These are phyloP conservation scores for Temnothorax nylanderi DNA, from an alignment of 1,140 invertebrate species.

Conservation along the genomic window DNA sequence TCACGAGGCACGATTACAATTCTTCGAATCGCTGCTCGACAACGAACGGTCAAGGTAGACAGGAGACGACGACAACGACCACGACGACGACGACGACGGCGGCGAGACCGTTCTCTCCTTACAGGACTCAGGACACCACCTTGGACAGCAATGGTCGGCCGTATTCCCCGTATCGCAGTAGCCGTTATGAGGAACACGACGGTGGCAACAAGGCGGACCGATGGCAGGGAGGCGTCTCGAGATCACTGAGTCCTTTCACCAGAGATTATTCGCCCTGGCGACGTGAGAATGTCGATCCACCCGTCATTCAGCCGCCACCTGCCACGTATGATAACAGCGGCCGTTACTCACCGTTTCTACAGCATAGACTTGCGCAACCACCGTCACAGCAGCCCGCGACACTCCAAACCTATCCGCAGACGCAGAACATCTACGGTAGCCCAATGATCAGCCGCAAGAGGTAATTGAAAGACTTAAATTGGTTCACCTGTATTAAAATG, in stretches of 20 bases:
- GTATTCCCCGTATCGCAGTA: constrained; percentile 78
- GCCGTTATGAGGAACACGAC: constrained; percentile 78
- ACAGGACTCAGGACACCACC: constrained; percentile 67
- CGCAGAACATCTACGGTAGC: constrained; percentile 83
- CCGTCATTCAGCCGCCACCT: constrained; percentile 76
- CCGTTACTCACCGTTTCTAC: constrained; percentile 79
- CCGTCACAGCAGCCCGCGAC: constrained; percentile 68
- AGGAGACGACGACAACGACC: constrained; percentile 39
- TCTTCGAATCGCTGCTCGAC: constrained; percentile 68
- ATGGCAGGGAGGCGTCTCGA: constrained; percentile 78
- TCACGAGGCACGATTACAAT: constrained; percentile 58
- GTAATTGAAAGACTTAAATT: constrained; percentile 65
- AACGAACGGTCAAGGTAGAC: constrained; percentile 74
- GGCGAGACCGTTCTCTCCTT: constrained; percentile 75
- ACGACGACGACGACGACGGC: constrained; percentile 5
- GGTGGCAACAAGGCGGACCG: constrained; percentile 72
- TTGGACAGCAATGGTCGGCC: constrained; percentile 66
- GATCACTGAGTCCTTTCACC: constrained; percentile 83
- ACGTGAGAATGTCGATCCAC: constrained; percentile 84
- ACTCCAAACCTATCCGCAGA: constrained; percentile 78
- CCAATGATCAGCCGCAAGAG: constrained; percentile 84
- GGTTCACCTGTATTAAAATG: neutral
- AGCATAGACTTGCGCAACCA: constrained; percentile 78
- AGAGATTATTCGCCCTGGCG: constrained; percentile 85
- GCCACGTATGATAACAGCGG: constrained; percentile 76